These are phyloP conservation scores for Eulithis testata DNA, from an alignment of 2,888 invertebrate species.

Conservation along the genomic window DNA sequence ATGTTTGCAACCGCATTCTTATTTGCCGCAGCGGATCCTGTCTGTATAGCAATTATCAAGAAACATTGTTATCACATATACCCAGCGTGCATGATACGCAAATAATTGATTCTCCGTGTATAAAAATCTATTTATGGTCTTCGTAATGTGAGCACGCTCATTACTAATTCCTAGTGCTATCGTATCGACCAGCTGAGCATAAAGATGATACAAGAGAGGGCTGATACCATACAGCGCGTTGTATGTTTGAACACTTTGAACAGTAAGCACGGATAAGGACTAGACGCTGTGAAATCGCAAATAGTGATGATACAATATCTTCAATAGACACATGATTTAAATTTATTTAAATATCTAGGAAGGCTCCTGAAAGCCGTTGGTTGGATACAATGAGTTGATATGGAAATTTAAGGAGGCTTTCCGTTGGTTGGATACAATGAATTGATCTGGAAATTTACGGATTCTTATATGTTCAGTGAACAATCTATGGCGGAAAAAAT, in stretches of 20 bases:
- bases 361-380: too few species aligned
- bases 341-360: too few species aligned
- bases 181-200: constrained; percentile 28
- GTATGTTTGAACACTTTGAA: not conserved
- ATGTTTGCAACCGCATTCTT: not conserved
- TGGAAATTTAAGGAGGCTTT: too few species aligned
- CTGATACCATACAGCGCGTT: constrained; percentile 5
- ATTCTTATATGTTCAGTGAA: too few species aligned
- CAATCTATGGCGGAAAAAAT: too few species aligned
- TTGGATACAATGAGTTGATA: too few species aligned
- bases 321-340: too few species aligned
- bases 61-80: not conserved
- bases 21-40: not conserved
- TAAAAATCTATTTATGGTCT: constrained; percentile 19
- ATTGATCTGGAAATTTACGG: too few species aligned
- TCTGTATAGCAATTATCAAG: not conserved
- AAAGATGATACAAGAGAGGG: constrained; percentile 24
- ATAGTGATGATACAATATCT: too few species aligned
- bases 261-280: not conserved
- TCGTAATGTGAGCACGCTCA: constrained; percentile 20
- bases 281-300: too few species aligned
- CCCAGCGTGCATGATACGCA: constrained; percentile 9
- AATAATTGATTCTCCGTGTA: constrained; percentile 21
- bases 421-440: too few species aligned
- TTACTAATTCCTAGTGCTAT: constrained; percentile 23